These are phyloP conservation scores for Micronycteris hirsuta DNA, from an alignment of 2,113 vertebrate genomes.

Conservation along the genomic window DNA sequence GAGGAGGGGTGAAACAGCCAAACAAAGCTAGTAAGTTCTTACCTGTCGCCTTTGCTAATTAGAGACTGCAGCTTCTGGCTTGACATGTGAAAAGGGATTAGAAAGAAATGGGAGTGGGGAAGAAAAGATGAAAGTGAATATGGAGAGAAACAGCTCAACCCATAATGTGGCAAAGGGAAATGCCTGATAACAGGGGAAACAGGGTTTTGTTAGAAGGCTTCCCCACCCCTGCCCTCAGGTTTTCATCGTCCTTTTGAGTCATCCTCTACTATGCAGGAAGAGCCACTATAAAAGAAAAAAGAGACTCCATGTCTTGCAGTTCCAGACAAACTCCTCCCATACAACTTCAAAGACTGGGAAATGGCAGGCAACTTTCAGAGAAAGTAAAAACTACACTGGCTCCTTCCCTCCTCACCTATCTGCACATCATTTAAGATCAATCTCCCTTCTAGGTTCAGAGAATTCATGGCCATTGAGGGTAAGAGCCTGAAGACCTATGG, in stretches of 20 bases:
- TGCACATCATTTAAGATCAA: neutral
- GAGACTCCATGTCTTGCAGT: neutral
- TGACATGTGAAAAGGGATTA: constrained; percentile 77
- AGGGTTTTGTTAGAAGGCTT: neutral
- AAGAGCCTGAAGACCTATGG: neutral
- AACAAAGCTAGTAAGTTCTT: constrained; percentile 77
- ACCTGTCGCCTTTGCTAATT: constrained; percentile 76
- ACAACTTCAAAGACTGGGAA: constrained; percentile 5
- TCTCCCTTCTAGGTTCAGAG: neutral
- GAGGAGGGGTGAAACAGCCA: constrained; percentile 43
- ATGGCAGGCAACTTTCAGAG: neutral
- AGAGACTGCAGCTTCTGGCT: constrained; percentile 69
- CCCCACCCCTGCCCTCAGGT: neutral
- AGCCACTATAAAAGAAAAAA: constrained; percentile 26
- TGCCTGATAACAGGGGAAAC: constrained; percentile 4
- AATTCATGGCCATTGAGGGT: neutral
- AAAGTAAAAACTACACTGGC: neutral
- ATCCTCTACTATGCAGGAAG: neutral
- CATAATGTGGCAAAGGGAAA: constrained; percentile 9
- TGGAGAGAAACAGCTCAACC: constrained; percentile 13
- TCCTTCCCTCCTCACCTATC: neutral
- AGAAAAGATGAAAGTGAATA: constrained; percentile 75
- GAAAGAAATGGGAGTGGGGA: constrained; percentile 3
- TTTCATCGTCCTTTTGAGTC: neutral
- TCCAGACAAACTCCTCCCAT: neutral